These are phyloP conservation scores for Sardina pilchardus DNA, from an alignment of 2,113 vertebrate genomes.

Conservation along the genomic window DNA sequence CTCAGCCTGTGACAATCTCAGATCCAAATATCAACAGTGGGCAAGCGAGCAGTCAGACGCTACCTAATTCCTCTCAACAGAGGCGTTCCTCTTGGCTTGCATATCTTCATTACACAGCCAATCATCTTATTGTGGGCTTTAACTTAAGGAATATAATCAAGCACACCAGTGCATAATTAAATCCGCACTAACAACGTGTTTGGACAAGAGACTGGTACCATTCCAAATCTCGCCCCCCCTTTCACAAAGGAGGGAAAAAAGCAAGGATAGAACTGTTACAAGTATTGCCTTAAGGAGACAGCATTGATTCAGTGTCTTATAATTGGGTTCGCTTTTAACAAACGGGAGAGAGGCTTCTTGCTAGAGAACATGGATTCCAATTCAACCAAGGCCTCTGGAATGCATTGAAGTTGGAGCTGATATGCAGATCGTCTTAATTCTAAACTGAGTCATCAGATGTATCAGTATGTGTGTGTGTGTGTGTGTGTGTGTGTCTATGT, in stretches of 20 bases:
- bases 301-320: neutral
- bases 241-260: neutral
- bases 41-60: neutral
- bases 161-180: slow-evolving; percentile 18
- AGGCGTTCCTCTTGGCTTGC: neutral
- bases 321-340: neutral
- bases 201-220: slow-evolving; percentile 23
- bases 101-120: slow-evolving; percentile 26
- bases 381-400: neutral
- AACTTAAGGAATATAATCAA: slow-evolving; percentile 20
- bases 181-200: slow-evolving; percentile 4
- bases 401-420: neutral
- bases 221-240: slow-evolving; percentile 1
- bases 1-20: slow-evolving; percentile 14
- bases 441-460: neutral
- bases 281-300: neutral
- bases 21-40: slow-evolving; percentile 23
- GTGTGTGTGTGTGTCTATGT: neutral
- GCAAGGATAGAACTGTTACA: neutral
- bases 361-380: neutral
- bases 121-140: slow-evolving; percentile 16
- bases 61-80: slow-evolving; percentile 9
- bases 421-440: neutral
- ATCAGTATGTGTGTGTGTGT: neutral
- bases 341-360: neutral